phyloP scores from a whole-genome alignment of 2,113 vertebrate species.

The Geothlypis trichas region DNA sequence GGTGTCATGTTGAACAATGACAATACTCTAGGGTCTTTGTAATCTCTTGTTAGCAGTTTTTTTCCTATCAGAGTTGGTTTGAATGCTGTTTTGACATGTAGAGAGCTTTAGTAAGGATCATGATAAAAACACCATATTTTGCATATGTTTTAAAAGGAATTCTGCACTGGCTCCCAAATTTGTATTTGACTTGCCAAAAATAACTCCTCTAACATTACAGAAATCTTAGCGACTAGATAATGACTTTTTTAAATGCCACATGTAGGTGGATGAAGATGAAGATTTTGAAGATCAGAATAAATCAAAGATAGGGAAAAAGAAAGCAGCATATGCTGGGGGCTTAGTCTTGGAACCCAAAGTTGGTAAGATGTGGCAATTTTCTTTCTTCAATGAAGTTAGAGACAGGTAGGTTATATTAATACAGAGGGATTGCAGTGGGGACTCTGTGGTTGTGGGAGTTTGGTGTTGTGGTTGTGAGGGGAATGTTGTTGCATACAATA shows the following conservation, averaged over 20 bases:
- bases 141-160: neutral
- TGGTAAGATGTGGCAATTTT: conserved; percentile 79
- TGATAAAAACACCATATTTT: neutral
- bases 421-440: neutral
- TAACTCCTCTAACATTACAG: neutral
- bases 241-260: conserved; percentile 60
- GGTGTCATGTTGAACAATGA: neutral
- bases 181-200: conserved; percentile 14
- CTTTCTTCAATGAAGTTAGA: neutral
- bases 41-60: neutral
- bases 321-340: conserved; percentile 95
- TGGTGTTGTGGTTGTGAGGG: neutral
- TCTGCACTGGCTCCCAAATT: neutral
- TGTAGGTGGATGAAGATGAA: conserved; percentile 85
- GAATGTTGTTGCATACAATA: neutral
- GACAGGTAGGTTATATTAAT: neutral
- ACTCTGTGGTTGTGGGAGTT: neutral
- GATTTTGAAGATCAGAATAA: conserved; percentile 83
- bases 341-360: conserved; percentile 98
- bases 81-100: neutral
- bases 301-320: conserved; percentile 85
- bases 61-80: neutral
- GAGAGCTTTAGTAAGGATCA: neutral
- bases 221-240: conserved; percentile 24
- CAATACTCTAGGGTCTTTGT: neutral